Conservation (phyloP, 2,888 invertebrate genomes). For the Ornithoptera alexandrae region DNA sequence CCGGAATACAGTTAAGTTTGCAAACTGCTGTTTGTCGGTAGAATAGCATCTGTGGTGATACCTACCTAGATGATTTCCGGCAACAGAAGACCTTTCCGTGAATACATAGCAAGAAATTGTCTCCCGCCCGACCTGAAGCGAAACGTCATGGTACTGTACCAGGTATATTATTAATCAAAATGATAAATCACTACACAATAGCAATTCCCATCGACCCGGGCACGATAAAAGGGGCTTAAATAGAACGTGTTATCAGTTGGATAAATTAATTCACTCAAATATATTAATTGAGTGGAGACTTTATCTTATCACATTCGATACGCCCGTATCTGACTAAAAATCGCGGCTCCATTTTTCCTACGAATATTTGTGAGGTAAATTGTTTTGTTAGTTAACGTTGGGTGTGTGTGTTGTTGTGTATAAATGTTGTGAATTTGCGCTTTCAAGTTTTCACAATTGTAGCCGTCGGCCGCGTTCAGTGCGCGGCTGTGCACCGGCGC, state of each 20-base stretch:
- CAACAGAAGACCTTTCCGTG: too few species aligned
- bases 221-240: constrained; percentile 53
- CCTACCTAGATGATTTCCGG: too few species aligned
- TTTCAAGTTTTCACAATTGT: constrained; percentile 25
- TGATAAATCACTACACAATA: constrained; percentile 30
- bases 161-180: background rate
- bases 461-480: constrained; percentile 23
- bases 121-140: background rate
- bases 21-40: too few species aligned
- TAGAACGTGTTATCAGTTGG: constrained; percentile 53
- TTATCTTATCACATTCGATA: constrained; percentile 52
- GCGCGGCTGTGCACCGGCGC: constrained; percentile 17
- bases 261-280: constrained; percentile 62
- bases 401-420: background rate
- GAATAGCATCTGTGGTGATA: too few species aligned
- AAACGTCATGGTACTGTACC: constrained; percentile 14
- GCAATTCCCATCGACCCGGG: constrained; percentile 35
- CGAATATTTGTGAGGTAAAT: constrained; percentile 7
- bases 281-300: constrained; percentile 56
- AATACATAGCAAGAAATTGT: too few species aligned
- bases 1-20: too few species aligned
- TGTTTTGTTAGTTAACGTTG: background rate
- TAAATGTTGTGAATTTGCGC: constrained; percentile 9
- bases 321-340: constrained; percentile 26
- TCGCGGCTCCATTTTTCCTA: constrained; percentile 18